A percentile compares a stretch with the other conserved stretches of the same genome.
Conservation (phyloP, 2,113 vertebrate species). For the Chrysemys picta region DNA sequence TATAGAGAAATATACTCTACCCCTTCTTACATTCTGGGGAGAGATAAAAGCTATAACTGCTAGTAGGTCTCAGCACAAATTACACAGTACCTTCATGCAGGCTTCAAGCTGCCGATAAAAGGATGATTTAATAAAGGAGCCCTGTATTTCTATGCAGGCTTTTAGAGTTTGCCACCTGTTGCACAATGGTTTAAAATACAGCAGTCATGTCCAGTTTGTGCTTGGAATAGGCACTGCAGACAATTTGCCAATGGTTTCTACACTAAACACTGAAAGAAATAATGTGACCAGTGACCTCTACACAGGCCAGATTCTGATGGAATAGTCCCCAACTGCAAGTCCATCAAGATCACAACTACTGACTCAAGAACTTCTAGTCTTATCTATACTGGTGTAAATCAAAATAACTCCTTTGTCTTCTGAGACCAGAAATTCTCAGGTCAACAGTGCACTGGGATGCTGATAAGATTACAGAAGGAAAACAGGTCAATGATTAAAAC, state of each 20-base stretch:
- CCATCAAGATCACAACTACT: background rate
- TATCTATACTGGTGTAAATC: background rate
- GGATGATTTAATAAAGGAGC: background rate
- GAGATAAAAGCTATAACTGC: background rate
- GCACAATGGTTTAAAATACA: background rate
- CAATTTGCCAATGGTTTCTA: background rate
- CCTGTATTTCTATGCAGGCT: background rate
- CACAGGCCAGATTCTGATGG: background rate
- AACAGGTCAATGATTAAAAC: background rate
- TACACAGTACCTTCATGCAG: background rate
- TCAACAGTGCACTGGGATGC: background rate
- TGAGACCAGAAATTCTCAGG: background rate
- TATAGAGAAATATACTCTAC: background rate
- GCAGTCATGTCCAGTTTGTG: background rate
- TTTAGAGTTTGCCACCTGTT: background rate
- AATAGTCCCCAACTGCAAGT: accelerated
- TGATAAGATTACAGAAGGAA: background rate
- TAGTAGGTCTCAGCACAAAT: background rate
- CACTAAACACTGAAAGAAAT: background rate
- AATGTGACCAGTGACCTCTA: background rate
- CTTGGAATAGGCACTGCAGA: background rate
- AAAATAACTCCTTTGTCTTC: background rate
- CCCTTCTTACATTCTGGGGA: background rate
- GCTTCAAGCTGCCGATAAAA: background rate
- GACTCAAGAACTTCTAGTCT: background rate